Conservation (phyloP, 2,113 vertebrate species). For the Elachura formosa region DNA sequence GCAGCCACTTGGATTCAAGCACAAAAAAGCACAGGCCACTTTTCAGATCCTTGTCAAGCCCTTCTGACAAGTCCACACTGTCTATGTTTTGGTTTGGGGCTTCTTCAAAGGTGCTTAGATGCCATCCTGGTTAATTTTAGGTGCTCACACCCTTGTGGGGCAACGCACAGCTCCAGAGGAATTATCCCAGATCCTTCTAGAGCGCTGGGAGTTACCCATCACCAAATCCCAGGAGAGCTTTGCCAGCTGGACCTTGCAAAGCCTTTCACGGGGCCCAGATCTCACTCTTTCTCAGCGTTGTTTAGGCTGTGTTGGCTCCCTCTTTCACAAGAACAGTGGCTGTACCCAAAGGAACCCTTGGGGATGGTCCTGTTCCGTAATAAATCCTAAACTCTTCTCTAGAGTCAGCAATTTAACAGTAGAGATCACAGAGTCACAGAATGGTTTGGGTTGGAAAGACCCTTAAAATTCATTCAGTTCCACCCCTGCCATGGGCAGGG, state of each 20-base stretch:
- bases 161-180: not conserved
- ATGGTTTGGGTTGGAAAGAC: not conserved
- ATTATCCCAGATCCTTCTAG: not conserved
- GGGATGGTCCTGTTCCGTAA: not conserved
- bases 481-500: not conserved
- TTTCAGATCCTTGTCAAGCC: not conserved
- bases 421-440: not conserved
- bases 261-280: not conserved
- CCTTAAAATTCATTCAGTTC: fast-evolving
- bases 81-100: not conserved
- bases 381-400: not conserved
- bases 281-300: not conserved
- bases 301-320: not conserved
- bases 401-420: not conserved
- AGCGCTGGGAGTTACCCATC: not conserved
- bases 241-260: not conserved
- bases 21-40: fast-evolving
- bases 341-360: not conserved
- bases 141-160: not conserved
- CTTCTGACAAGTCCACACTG: not conserved
- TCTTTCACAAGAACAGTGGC: not conserved
- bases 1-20: not conserved
- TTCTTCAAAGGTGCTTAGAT: not conserved
- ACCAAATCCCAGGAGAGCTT: not conserved
- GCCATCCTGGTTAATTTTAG: not conserved